phyloP scores from a whole-genome alignment of 2,888 invertebrate genomes.

The Hyposoter didymator region DNA sequence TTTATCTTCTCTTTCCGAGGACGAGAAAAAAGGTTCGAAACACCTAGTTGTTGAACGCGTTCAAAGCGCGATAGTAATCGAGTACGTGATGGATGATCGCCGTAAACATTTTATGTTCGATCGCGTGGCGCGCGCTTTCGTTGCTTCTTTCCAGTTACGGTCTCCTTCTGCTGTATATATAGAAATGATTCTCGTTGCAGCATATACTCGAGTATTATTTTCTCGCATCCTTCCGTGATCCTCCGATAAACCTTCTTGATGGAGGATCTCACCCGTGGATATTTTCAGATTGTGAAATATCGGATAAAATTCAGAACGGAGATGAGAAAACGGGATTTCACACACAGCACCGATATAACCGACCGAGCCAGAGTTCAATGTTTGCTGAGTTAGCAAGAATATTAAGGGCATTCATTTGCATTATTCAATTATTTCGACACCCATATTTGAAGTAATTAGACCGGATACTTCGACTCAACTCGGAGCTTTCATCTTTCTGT shows the following conservation, averaged over 20 bases:
- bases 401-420: background rate
- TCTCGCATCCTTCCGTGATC: constrained; percentile 26
- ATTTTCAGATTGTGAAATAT: constrained; percentile 34
- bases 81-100: constrained; percentile 57
- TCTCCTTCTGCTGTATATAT: background rate
- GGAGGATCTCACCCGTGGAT: constrained; percentile 23
- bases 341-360: background rate
- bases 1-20: constrained; percentile 29
- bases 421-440: background rate
- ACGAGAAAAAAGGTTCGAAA: constrained; percentile 51
- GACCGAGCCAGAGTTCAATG: background rate
- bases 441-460: background rate
- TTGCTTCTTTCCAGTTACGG: background rate
- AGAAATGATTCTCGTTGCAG: background rate
- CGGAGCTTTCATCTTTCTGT: background rate
- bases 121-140: constrained; percentile 37
- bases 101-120: constrained; percentile 65
- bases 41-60: constrained; percentile 48
- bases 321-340: background rate
- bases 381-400: background rate
- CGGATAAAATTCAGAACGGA: constrained; percentile 1
- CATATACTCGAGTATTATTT: constrained; percentile 37
- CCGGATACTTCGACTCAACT: background rate
- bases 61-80: constrained; percentile 52
- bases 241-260: constrained; percentile 33